Base-by-base conservation (phyloP, 2,113 vertebrate genomes). In the Clarias magur region DNA sequence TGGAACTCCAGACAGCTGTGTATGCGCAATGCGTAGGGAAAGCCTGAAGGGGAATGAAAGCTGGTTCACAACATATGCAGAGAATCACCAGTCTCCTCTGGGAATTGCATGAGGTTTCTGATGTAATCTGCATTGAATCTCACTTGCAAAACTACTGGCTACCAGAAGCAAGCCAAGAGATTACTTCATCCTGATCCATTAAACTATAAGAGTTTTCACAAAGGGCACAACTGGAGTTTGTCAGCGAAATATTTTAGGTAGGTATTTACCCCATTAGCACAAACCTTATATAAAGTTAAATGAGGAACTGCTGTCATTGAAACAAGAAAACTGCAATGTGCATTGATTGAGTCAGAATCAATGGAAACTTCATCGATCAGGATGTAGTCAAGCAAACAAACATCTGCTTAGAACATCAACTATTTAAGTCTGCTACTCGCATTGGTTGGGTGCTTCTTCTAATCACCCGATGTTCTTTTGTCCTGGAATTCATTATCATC, bases 1-100 rank as follows among this genome's bases (percentile, higher is more conserved):
- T 68, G 11, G 62, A 68, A 67, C 25, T 54, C 42, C 38, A 83
- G 11, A 53, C 62, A 68, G 42, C 62, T 48, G 15, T 83, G 7
- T 83, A 42, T 68, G 25, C 80, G 68, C 38, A 67, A 42, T 68
- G 25, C 80, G 68, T 23, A 67, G 42, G 38, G 81, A 15, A 83
- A 68, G 81, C 81, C 81, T 53, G 15, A 53, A 83, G 63, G 81
- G 68, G 16, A 38, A 42, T 68, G 81, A 3, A 67, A 63, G 81
- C 81, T 54, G 17, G 19, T 27, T 68, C 42, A 3, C 62, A 83
- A 67, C 81, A 54, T 65, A 68, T 53, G 62, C 62, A 30, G 42
- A 67, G 42, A 67, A 65, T 67, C 81, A 83, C 42, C 81, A n/a
- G 42, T 54, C 25, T 53, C 60, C 34, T 34, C 60, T 67, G 80